These are phyloP conservation scores for Drosophila auraria DNA, from an alignment of 1,140 invertebrate genomes.

Conservation along the genomic window DNA sequence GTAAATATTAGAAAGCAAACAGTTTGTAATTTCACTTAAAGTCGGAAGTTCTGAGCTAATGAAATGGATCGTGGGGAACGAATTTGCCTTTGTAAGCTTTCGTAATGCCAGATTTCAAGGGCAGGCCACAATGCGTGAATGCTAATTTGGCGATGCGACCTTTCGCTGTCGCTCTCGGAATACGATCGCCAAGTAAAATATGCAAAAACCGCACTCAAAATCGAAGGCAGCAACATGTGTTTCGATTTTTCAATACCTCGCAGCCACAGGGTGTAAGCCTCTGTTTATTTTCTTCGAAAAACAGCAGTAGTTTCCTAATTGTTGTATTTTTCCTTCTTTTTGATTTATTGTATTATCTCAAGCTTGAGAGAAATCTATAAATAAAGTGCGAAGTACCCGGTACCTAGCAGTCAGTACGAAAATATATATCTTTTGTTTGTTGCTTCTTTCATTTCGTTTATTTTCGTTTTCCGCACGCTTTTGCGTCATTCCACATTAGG, in stretches of 20 bases:
- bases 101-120: slow-evolving; percentile 47
- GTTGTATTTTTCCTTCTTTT: neutral
- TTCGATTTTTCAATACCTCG: slow-evolving; percentile 10
- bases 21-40: neutral
- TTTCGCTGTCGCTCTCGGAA: slow-evolving; percentile 33
- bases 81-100: slow-evolving; percentile 26
- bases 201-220: slow-evolving; percentile 41
- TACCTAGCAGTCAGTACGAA: slow-evolving; percentile 10
- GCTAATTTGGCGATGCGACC: slow-evolving; percentile 42
- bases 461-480: slow-evolving; percentile 26
- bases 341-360: slow-evolving; percentile 20
- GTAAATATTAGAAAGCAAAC: slow-evolving; percentile 28
- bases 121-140: slow-evolving; percentile 36
- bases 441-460: slow-evolving; percentile 25
- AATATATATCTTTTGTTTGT: slow-evolving; percentile 29
- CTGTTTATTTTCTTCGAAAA: neutral
- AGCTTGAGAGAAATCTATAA: slow-evolving; percentile 23
- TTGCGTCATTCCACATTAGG: slow-evolving; percentile 51
- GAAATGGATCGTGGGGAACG: slow-evolving; percentile 13
- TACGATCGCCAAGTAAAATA: slow-evolving; percentile 44
- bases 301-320: neutral
- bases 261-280: slow-evolving; percentile 3
- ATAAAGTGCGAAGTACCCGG: slow-evolving; percentile 27
- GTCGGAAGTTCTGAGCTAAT: slow-evolving; percentile 4
- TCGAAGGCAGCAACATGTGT: slow-evolving; percentile 4